phyloP scores from a whole-genome alignment of 2,888 invertebrate species.

The Acrobasis repandana region DNA sequence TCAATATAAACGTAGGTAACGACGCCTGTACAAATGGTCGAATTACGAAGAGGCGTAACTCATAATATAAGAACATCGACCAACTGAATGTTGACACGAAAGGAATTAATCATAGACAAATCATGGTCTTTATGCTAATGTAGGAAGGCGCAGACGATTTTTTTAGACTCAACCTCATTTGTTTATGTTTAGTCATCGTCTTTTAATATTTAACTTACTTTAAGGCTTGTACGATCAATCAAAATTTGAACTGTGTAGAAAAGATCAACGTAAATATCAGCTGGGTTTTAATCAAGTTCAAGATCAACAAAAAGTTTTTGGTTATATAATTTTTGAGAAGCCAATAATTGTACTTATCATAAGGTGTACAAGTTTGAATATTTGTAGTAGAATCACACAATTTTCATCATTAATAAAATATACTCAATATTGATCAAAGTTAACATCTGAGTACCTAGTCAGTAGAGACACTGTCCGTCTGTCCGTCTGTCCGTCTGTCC shows the following conservation, averaged over 20 bases:
- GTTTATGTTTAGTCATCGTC: slow-evolving; percentile 73
- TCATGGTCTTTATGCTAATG: slow-evolving; percentile 59
- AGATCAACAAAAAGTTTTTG: slow-evolving; percentile 35
- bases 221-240: slow-evolving; percentile 69
- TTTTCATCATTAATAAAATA: no score
- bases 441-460: no score
- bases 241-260: slow-evolving; percentile 45
- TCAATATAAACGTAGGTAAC: slow-evolving; percentile 19
- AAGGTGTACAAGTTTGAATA: neutral
- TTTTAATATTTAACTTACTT: slow-evolving; percentile 67
- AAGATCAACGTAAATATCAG: slow-evolving; percentile 24
- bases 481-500: no score
- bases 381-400: no score
- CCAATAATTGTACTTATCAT: neutral
- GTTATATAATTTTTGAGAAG: slow-evolving; percentile 15
- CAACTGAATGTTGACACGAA: slow-evolving; percentile 62
- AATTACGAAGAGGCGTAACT: slow-evolving; percentile 67
- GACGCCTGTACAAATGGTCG: slow-evolving; percentile 47
- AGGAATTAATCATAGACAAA: slow-evolving; percentile 65
- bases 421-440: no score
- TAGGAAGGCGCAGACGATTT: slow-evolving; percentile 41
- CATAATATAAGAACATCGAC: slow-evolving; percentile 55
- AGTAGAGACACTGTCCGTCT: no score
- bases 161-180: slow-evolving; percentile 63
- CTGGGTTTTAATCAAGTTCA: slow-evolving; percentile 43